Evolutionary conservation across 2,113 vertebrate species (phyloP), one percentile per base, ranked within the genome.

Genomic region (Phasianus colchicus): DNA sequence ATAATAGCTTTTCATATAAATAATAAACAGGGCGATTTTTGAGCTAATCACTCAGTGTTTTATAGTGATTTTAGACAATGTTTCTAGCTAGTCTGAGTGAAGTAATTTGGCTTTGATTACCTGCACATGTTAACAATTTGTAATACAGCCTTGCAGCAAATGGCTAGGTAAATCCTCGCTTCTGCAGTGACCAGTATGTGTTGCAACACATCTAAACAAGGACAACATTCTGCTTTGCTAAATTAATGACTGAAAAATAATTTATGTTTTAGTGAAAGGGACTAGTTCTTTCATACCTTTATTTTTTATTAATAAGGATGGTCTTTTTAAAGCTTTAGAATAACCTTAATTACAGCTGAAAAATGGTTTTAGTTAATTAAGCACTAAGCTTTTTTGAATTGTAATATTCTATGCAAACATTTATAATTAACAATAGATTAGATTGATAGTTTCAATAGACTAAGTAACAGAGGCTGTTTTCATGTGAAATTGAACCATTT

Each of bases 331-430:
- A 93, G 16, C 72, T 57, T 54, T 87, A 3, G 13, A 91, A 84
- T 81, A 5, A 87, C 89, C 55, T 96, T 95, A 96, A 94, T 93
- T 97, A 85, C 67, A 92, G 50, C 4, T 55, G 54, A 55, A 55
- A 55, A 55, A 30, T 16, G 3, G 27, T 30, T 55, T 88, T 65
- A 84, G 58, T 90, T 94, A 92, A 89, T 93, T 95, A 90, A 84
- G 79, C n/a, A 16, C 27, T 29, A 87, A 80, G 63, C 27, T 2
- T 70, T 93, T 95, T 92, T 91, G 25, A 83, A 95, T 95, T 92
- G 43, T 61, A 83, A 71, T 55, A 71, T 60, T 3, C 58, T 86
- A 19, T 54, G 67, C 83, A 93, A 97, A 90, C 75, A 63, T 52
- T 54, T 30, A 76, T 87, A 6, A 84, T 94, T 96, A 91, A 89